phyloP scores from a whole-genome alignment of 2,797 vertebrate genomes.

The Heteromormyrus szaboi region DNA sequence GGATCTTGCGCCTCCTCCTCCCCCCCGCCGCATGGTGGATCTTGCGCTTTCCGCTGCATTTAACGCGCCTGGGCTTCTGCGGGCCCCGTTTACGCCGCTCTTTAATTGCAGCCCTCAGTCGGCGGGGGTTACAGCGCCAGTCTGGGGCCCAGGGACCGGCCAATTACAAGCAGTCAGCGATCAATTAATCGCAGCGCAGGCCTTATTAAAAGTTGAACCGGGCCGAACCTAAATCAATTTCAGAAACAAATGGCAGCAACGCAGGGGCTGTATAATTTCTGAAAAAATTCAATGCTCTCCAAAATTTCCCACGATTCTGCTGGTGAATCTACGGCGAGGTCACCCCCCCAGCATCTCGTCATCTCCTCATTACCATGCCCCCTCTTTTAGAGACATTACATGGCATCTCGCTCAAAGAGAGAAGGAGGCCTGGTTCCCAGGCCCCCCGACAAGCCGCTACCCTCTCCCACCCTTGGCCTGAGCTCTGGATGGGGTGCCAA shows the following conservation, averaged over 20 bases:
- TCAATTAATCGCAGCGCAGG: conserved; percentile 41
- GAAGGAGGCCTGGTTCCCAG: not conserved
- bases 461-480: too few species aligned
- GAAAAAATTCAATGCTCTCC: not conserved
- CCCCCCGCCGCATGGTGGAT: not conserved
- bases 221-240: conserved; percentile 36
- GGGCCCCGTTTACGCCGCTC: conserved; percentile 9
- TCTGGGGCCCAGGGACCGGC: conserved; percentile 29
- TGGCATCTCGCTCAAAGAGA: conserved; percentile 31
- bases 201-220: conserved; percentile 34
- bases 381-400: conserved; percentile 32
- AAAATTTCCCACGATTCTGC: not conserved
- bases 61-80: not conserved
- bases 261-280: conserved; percentile 35
- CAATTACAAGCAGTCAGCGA: conserved; percentile 41
- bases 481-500: not conserved
- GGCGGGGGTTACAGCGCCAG: not conserved
- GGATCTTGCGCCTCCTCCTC: too few species aligned
- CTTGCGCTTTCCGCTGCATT: not conserved
- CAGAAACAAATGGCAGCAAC: conserved; percentile 35
- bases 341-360: conserved; percentile 29
- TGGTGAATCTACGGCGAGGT: conserved; percentile 1
- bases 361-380: conserved; percentile 18
- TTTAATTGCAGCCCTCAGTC: conserved; percentile 32
- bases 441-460: not conserved